Evolutionary conservation across 2,888 invertebrate species (phyloP), one percentile per base, ranked within the genome.

Genomic region (Heteromyza rotundicornis): DNA sequence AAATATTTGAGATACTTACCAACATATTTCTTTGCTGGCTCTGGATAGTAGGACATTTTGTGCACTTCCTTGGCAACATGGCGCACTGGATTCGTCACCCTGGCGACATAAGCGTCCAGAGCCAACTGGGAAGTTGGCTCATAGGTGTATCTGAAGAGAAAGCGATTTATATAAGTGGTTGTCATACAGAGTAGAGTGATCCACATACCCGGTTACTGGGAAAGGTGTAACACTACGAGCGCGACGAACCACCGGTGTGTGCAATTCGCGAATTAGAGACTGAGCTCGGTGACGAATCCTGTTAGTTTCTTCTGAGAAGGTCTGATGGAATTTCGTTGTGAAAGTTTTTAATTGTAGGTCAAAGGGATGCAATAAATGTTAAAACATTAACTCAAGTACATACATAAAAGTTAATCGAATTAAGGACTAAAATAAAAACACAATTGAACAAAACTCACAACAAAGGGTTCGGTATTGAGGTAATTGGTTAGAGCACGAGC

Each of bases 301-400:
- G 78, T 90, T 89, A 68, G 90, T 90, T 84, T 94, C 93, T 81
- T 92, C 92, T 81, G 92, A 90, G 84, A 94, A 94, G 72, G 87
- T 87, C 94, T 94, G 87, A 14, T n/a, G 40, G n/a, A 40, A 40
- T 16, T n/a, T 10, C 47, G 24, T 35, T n/a, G 47, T 54, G n/a
- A n/a, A n/a, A n/a, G 7, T 24, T 51, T 57, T 58, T 44, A 24
- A 40, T 40, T 5, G 27, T 10, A 5, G 27, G 27, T n/a, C n/a
- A n/a, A n/a, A n/a, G n/a, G n/a, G 12, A 32, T 32, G 32, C 32
- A 32, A 32, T 32, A 32, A 8, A 32, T 32, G 5, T 32, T 12
- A 32, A 5, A 5, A 32, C 12, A 32, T n/a, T n/a, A n/a, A n/a
- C n/a, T n/a, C n/a, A n/a, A n/a, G n/a, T n/a, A n/a, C n/a, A n/a